Evolutionary conservation across 2,888 invertebrate genomes (phyloP).

Genomic region (Caenorhabditis imperialis): DNA sequence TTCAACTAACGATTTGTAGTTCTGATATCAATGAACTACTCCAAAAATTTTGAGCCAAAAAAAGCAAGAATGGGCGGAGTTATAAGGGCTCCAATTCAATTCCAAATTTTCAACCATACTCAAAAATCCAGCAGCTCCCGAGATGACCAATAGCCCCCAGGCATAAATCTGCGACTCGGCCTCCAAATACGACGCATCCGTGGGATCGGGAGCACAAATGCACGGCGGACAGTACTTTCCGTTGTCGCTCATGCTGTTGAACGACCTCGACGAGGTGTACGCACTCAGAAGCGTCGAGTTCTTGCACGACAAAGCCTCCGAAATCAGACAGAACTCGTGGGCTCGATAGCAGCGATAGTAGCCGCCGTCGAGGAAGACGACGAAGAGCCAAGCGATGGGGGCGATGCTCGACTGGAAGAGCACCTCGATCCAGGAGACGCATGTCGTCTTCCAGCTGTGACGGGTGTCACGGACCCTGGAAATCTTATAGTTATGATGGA

Average conservation of each 20-base stretch:
- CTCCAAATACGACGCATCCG: conserved; percentile 63
- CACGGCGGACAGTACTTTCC: conserved; percentile 71
- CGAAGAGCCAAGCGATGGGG: conserved; percentile 73
- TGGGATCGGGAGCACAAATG: conserved; percentile 63
- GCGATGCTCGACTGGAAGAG: conserved; percentile 68
- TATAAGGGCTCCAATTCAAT: no score
- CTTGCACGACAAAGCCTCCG: conserved; percentile 55
- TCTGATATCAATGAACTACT: no score
- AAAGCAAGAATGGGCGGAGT: no score
- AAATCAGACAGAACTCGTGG: conserved; percentile 62
- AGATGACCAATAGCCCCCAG: conserved; percentile 63
- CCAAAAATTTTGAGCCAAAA: no score
- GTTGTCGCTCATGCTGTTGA: conserved; percentile 54
- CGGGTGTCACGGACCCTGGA: conserved; percentile 63
- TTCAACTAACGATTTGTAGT: no score
- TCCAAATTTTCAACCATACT: conserved; percentile 38
- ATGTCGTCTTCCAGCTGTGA: conserved; percentile 65
- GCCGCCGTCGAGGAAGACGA: conserved; percentile 72
- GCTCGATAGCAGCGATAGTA: conserved; percentile 70
- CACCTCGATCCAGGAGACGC: conserved; percentile 70
- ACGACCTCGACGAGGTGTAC: conserved; percentile 43
- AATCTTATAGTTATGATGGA: neutral
- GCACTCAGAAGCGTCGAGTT: conserved; percentile 57
- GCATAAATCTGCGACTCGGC: conserved; percentile 72
- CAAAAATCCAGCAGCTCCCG: conserved; percentile 61